Base-by-base conservation (phyloP, 2,888 invertebrate species). In the Incurvaria masculella region DNA sequence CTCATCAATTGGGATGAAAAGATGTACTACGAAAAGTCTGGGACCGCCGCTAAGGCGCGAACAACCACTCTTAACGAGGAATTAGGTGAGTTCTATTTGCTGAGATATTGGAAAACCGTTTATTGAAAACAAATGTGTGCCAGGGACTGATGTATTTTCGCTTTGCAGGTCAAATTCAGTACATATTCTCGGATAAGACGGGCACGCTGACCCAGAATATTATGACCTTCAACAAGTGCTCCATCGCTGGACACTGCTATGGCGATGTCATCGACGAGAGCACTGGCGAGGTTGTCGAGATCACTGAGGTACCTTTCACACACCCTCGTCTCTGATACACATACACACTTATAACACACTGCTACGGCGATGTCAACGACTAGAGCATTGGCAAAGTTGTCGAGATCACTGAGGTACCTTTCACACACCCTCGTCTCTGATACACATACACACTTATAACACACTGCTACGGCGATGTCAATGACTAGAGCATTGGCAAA, bases 171-270 rank as follows among this genome's bases (percentile, higher is more conserved):
- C 97, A 98, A 81, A 97, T 99, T 62, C 96, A 99, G 73, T 99
- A 99, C 76, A 91, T 99, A 66, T 99, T 99, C 81, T 97, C 97
- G 45, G 99, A 99, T 74, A 99, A 99, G 81, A 99, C 99, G 53
- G 99, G 99, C 60, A 99, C 99, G 14, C 81, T 99, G 49, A 99
- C 99, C 21, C 97, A 97, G 82, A 99, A 99, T 72, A 97, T 99
- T 59, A 99, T 99, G 99, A 94, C 97, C 49, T 99, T 99, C 74
- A 98, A 98, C 76, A 98, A 98, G 79, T 97, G 97, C 71, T 94
- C 97, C 53, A 95, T 99, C 57, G 91, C 88, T 56, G 97, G 94
- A 5, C 84, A 87, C 56, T 84, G 89, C 49, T 99, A 95, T 71
- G 99, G 99, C 18, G 97, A 98, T 69, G 81, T 93, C 49, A 80